phyloP scores from a whole-genome alignment of 2,113 vertebrate genomes.

The Cheirogaleus medius region DNA sequence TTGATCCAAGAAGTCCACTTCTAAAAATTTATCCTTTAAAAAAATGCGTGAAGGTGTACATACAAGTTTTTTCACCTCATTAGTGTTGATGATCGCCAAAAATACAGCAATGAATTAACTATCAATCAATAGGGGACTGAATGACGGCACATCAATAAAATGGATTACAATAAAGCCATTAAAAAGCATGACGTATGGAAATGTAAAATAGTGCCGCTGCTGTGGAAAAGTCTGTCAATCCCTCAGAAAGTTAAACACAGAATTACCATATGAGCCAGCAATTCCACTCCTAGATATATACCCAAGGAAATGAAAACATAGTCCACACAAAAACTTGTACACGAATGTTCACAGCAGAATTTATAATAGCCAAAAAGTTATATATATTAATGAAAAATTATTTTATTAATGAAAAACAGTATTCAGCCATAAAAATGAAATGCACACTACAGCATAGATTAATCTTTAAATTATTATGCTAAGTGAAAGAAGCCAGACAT shows the following conservation, averaged over 20 bases:
- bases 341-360: background rate
- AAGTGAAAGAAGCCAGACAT: conserved; percentile 20
- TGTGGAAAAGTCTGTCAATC: background rate
- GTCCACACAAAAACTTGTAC: background rate
- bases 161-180: background rate
- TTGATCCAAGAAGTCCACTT: conserved; percentile 9
- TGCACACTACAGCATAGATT: background rate
- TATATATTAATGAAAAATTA: too few relatives aligned
- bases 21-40: conserved; percentile 23
- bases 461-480: background rate
- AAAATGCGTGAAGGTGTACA: background rate
- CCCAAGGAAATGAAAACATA: background rate
- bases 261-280: background rate
- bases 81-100: background rate
- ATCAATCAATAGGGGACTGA: background rate
- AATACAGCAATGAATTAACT: background rate
- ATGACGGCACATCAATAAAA: background rate
- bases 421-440: conserved; percentile 1
- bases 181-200: background rate
- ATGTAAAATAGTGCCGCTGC: background rate
- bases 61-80: background rate
- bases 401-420: too few relatives aligned
- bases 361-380: background rate
- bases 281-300: conserved; percentile 21
- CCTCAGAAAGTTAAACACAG: background rate